Conservation (phyloP, 1,140 invertebrate genomes). For the Chionoecetes opilio region DNA sequence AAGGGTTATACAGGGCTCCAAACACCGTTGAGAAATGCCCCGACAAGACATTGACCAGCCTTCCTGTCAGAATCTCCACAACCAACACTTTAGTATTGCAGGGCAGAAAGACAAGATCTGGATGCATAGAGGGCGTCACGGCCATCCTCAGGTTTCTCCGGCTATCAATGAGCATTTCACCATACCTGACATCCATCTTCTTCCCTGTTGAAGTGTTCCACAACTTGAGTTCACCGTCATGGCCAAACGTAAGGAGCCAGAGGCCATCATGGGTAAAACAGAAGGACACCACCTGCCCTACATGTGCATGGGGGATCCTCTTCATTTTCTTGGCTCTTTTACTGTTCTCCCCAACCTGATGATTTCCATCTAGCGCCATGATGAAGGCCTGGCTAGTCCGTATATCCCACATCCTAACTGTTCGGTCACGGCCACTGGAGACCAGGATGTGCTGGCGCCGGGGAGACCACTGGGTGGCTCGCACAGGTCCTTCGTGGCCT, state of each 20-base stretch:
- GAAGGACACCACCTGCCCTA: slow-evolving; percentile 55
- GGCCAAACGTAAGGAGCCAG: slow-evolving; percentile 71
- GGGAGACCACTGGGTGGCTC: slow-evolving; percentile 69
- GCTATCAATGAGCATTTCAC: slow-evolving; percentile 24
- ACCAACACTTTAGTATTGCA: slow-evolving; percentile 54
- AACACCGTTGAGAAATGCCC: slow-evolving; percentile 63
- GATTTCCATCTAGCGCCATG: slow-evolving; percentile 57
- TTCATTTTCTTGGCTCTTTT: slow-evolving; percentile 51
- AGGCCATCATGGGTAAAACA: slow-evolving; percentile 73
- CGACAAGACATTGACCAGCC: slow-evolving; percentile 69
- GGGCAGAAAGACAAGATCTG: slow-evolving; percentile 70
- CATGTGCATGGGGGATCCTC: slow-evolving; percentile 64
- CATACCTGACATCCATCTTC: slow-evolving; percentile 65
- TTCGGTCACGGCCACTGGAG: slow-evolving; percentile 67
- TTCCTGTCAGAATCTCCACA: slow-evolving; percentile 58
- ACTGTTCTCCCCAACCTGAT: not conserved
- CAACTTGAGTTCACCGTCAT: slow-evolving; percentile 56
- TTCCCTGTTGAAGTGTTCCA: slow-evolving; percentile 65
- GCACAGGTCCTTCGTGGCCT: slow-evolving; percentile 52
- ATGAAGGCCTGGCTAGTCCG: slow-evolving; percentile 48
- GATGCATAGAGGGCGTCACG: slow-evolving; percentile 59
- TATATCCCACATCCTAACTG: slow-evolving; percentile 73
- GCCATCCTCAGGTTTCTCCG: slow-evolving; percentile 54
- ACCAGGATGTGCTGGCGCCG: slow-evolving; percentile 61
- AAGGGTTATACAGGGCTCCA: slow-evolving; percentile 69